phyloP scores from a whole-genome alignment of 1,140 invertebrate genomes.

The Paracyclopina nana region DNA sequence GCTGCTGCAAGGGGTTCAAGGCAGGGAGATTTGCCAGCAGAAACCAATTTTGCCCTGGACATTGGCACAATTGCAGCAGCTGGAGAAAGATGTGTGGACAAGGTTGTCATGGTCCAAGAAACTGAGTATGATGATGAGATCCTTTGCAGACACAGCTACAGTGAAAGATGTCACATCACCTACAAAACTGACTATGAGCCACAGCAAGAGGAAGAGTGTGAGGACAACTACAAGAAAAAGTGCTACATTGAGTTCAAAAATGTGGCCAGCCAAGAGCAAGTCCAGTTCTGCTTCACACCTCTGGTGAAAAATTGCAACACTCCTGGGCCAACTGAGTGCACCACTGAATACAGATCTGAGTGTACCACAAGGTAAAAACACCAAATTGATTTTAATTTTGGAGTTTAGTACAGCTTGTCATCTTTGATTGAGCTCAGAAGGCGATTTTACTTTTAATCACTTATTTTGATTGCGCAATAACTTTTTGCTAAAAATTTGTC shows the following conservation, averaged over 20 bases:
- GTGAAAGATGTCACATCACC: conserved; percentile 4
- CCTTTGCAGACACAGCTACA: conserved; percentile 5
- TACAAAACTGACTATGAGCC: conserved; percentile 8
- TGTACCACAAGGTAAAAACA: conserved; percentile 4
- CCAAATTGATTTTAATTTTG: neutral
- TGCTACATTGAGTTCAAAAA: conserved; percentile 14
- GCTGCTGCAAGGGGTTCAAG: neutral
- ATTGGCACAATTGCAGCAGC: conserved; percentile 9
- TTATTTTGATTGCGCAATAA: neutral
- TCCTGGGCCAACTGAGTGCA: conserved; percentile 5
- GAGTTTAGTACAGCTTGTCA: neutral
- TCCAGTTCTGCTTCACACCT: conserved; percentile 1
- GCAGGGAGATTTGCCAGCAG: neutral
- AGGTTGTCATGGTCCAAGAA: conserved; percentile 9
- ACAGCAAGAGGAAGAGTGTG: conserved; percentile 15
- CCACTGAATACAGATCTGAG: conserved; percentile 4
- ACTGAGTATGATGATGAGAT: conserved; percentile 13
- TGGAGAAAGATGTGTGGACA: conserved; percentile 9
- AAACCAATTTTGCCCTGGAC: neutral
- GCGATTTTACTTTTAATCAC: neutral
- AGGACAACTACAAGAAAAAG: conserved; percentile 11
- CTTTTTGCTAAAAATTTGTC: neutral
- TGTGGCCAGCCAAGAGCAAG: conserved; percentile 2
- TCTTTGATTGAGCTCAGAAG: neutral
- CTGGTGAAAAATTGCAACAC: conserved; percentile 12